Conservation (phyloP, 2,888 invertebrate genomes). For the Scaptomyza parva region DNA sequence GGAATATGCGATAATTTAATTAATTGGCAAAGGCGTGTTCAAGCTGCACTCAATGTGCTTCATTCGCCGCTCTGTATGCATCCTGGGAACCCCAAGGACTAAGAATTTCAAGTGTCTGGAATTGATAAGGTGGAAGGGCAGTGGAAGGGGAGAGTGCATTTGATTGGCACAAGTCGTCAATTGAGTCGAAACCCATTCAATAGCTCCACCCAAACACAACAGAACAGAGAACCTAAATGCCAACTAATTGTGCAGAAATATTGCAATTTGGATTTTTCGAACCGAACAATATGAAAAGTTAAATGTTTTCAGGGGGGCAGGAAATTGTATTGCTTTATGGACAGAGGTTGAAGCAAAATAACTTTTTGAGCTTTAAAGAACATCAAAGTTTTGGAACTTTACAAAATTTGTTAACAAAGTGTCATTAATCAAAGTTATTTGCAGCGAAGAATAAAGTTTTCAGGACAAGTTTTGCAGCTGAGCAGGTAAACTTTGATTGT, state of each 20-base stretch:
- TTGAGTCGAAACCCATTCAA: conserved; percentile 14
- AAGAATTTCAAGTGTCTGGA: conserved; percentile 20
- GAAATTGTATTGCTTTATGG: conserved; percentile 24
- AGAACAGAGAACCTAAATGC: conserved; percentile 30
- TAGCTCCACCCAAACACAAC: conserved; percentile 11
- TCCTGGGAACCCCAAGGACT: conserved; percentile 9
- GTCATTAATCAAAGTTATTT: background rate
- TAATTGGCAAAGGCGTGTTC: conserved; percentile 75
- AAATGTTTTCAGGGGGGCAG: conserved; percentile 41
- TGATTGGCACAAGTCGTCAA: conserved; percentile 27
- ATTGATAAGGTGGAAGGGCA: conserved; percentile 6
- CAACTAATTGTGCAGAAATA: conserved; percentile 73
- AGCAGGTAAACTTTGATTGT: background rate
- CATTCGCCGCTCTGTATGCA: background rate
- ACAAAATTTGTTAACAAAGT: background rate
- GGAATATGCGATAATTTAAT: conserved; percentile 60
- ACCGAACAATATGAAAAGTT: background rate
- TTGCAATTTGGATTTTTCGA: conserved; percentile 27
- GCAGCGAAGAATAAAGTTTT: background rate
- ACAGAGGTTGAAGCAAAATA: background rate
- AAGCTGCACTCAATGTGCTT: conserved; percentile 52
- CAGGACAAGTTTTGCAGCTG: background rate
- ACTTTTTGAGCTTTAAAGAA: no score
- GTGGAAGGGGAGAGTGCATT: conserved; percentile 34
- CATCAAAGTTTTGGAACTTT: background rate